A percentile compares a stretch with the other conserved stretches of the same genome.
Evolutionary conservation across 2,113 vertebrate species (phyloP).

Genomic region (Melanostigma gelatinosum): DNA sequence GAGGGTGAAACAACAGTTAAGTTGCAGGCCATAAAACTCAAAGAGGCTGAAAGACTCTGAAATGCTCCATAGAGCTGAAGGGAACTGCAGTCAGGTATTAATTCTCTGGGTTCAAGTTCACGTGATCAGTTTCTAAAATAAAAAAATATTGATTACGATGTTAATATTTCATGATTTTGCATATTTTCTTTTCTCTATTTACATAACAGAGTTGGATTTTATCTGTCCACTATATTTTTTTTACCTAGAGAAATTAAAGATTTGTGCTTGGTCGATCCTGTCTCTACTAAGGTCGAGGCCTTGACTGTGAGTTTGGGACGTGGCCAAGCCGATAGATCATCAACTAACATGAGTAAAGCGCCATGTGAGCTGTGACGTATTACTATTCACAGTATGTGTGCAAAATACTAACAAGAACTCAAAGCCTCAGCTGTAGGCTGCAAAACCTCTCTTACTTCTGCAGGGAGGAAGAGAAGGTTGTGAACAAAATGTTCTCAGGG

Average conservation of each 20-base stretch:
- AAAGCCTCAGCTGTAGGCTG: conserved; percentile 58
- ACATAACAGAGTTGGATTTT: not conserved
- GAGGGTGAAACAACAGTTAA: not conserved
- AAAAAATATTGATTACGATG: conserved; percentile 1
- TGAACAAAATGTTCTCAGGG: conserved; percentile 71
- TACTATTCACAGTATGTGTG: conserved; percentile 46
- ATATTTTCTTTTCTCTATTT: not conserved
- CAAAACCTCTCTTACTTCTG: conserved; percentile 45
- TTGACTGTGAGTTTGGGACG: conserved; percentile 10
- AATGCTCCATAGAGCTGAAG: not conserved
- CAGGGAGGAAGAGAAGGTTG: conserved; percentile 51
- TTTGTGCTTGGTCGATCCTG: not conserved
- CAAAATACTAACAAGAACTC: conserved; percentile 61
- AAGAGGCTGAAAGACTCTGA: not conserved
- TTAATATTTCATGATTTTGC: not conserved
- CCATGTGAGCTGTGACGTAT: conserved; percentile 29
- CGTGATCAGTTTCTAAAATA: not conserved
- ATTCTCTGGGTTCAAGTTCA: not conserved
- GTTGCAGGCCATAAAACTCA: not conserved
- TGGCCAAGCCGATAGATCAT: conserved; percentile 26
- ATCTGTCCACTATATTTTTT: not conserved
- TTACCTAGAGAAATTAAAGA: not conserved
- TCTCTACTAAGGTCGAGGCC: not conserved
- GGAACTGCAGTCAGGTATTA: not conserved
- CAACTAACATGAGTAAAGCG: conserved; percentile 36